Base-by-base conservation (phyloP, 2,113 vertebrate genomes). In the Paedocypris sp. region DNA sequence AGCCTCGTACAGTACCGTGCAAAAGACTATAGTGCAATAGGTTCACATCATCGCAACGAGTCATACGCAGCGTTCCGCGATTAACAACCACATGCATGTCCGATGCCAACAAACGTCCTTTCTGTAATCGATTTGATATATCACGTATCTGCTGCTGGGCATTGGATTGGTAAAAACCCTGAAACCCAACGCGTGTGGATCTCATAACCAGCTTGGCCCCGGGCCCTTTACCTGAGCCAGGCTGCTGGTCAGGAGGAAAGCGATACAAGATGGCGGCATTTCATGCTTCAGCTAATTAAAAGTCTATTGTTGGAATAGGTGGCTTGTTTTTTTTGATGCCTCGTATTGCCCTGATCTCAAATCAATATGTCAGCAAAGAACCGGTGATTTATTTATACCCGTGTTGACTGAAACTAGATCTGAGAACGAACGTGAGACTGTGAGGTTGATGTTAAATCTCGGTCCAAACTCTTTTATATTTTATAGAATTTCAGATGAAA, bases 101-200 rank as follows among this genome's bases (percentile, higher is more conserved):
- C 75, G 68, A 75, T 65, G 74, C 60, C 50, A 75, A 51, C 16
- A 74, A 76, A 81, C 82, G 81, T 83, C 77, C 80, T 83, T 78
- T 77, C 80, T 79, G 62, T 66, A 59, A 66, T 52, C 67, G 67
- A 66, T 41, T 53, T 49, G 19, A 66, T 65, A 73, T 78, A 78
- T 86, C 62, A 69, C 38, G 74, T 83, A 82, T 76, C 80, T 59
- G 39, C 69, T 78, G 76, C 73, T 75, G 68, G 79, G 79, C 79
- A 80, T 76, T 73, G 75, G 72, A 76, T 75, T 51, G 77, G 79
- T 82, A 79, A 82, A 86, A 84, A 85, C 58, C 18, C 60, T 85
- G 85, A 84, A 87, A 83, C 76, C 62, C 58, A 78, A 85, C 75
- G 66, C n/a, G 25, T 49, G 19, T 69, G 77, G 83, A 86, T 86